Percentiles rank a stretch among this genome's conserved stretches.
Conservation (phyloP, 2,888 invertebrate species). For the Parasteatoda lunata region DNA sequence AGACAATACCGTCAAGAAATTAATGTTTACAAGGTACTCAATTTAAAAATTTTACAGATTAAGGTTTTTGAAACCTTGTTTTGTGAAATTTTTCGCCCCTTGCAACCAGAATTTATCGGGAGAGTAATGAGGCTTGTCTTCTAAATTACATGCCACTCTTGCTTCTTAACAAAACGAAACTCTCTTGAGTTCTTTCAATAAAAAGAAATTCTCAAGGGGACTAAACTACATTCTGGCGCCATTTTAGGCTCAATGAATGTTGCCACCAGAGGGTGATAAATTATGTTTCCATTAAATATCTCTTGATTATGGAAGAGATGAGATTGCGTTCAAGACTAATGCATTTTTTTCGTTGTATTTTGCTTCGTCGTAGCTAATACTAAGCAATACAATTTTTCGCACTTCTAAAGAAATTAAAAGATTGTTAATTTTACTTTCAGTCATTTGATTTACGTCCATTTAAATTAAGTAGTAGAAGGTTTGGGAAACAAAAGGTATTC, state of each 20-base stretch:
- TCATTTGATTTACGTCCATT: no score
- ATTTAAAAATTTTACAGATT: conserved; percentile 16
- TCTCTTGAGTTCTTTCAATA: conserved; percentile 19
- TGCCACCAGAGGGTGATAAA: conserved; percentile 20
- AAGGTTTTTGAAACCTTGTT: conserved; percentile 12
- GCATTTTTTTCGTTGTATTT: background rate
- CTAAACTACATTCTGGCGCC: conserved; percentile 2
- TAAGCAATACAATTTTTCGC: no score
- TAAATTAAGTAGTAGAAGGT: no score
- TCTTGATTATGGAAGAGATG: background rate
- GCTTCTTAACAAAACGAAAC: conserved; percentile 27
- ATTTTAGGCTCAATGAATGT: conserved; percentile 17
- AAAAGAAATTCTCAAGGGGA: conserved; percentile 11
- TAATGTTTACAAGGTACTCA: conserved; percentile 29
- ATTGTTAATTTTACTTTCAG: no score
- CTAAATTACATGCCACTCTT: conserved; percentile 43
- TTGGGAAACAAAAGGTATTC: no score
- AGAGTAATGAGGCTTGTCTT: conserved; percentile 54
- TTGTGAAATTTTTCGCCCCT: conserved; percentile 32
- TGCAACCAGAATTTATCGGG: conserved; percentile 40
- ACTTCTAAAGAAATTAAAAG: no score
- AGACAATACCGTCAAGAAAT: conserved; percentile 2
- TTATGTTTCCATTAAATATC: conserved; percentile 12
- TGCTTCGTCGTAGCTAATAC: background rate
- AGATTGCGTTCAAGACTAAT: background rate